A percentile compares a stretch with the other conserved stretches of the same genome.
These are phyloP conservation scores for Drosophila pseudotakahashii DNA, from an alignment of 2,888 invertebrate species.

Conservation along the genomic window DNA sequence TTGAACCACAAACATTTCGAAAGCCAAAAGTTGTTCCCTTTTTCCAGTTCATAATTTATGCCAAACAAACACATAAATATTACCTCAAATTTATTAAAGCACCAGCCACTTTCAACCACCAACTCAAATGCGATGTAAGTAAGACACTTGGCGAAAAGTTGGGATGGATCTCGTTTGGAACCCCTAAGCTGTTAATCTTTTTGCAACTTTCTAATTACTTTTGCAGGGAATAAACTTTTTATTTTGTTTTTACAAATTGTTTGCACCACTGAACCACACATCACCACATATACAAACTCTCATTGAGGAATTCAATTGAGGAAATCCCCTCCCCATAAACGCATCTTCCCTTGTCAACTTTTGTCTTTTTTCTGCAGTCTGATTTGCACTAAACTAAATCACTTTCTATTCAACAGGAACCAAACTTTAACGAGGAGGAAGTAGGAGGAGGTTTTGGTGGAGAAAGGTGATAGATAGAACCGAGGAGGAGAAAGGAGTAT, in stretches of 20 bases:
- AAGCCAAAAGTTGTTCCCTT: slow-evolving; percentile 41
- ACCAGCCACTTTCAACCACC: slow-evolving; percentile 17
- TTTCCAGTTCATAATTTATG: slow-evolving; percentile 54
- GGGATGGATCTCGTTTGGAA: not conserved
- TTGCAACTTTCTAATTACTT: slow-evolving; percentile 82
- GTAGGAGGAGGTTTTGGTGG: slow-evolving; percentile 11
- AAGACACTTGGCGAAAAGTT: not conserved
- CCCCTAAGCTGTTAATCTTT: slow-evolving; percentile 78
- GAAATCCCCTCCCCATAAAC: not conserved
- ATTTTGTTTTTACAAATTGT: slow-evolving; percentile 52
- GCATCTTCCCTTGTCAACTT: slow-evolving; percentile 19
- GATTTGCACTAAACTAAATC: slow-evolving; percentile 67
- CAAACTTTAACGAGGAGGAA: slow-evolving; percentile 22
- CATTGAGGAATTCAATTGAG: no score
- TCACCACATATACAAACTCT: slow-evolving; percentile 6
- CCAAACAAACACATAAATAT: slow-evolving; percentile 50
- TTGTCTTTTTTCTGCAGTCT: slow-evolving; percentile 16
- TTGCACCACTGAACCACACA: slow-evolving; percentile 28
- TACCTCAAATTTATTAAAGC: slow-evolving; percentile 62
- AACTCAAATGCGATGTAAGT: slow-evolving; percentile 4
- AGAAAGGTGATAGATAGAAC: not conserved
- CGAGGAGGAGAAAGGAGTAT: slow-evolving; percentile 12
- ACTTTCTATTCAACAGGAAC: slow-evolving; percentile 74
- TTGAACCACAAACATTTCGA: slow-evolving; percentile 67
- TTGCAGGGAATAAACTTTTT: slow-evolving; percentile 52